Conservation (phyloP, 2,113 vertebrate genomes). For the Porphyrio hochstetteri region DNA sequence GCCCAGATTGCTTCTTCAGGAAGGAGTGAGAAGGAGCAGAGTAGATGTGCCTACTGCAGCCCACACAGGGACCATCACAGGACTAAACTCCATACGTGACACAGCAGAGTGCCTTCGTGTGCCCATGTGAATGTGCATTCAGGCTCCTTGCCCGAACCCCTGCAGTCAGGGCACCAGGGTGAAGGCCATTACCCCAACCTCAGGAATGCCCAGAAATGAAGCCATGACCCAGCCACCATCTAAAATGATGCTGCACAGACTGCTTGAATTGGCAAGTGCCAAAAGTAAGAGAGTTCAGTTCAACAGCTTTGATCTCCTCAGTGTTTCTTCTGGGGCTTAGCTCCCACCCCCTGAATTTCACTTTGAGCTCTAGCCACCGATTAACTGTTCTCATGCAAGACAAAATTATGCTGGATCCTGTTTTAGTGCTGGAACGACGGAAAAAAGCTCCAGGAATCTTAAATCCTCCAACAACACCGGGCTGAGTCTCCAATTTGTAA, state of each 20-base stretch:
- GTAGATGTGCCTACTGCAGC: background rate
- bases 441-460: background rate
- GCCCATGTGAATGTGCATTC: rapidly evolving
- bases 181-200: background rate
- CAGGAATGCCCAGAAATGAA: background rate
- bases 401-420: background rate
- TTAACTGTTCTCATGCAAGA: background rate
- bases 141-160: too few relatives aligned
- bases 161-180: background rate
- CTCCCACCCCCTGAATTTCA: background rate
- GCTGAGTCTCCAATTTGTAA: background rate
- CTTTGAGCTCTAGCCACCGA: background rate
- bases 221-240: background rate
- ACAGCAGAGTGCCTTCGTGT: rapidly evolving
- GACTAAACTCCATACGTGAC: rapidly evolving
- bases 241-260: background rate
- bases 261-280: background rate
- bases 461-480: background rate
- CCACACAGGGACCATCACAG: rapidly evolving
- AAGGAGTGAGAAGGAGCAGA: background rate
- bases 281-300: background rate
- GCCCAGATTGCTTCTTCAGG: background rate
- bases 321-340: background rate
- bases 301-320: background rate
- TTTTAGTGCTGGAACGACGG: background rate